These are phyloP conservation scores for Trachurus trachurus DNA, from an alignment of 2,797 vertebrate genomes.

Conservation along the genomic window DNA sequence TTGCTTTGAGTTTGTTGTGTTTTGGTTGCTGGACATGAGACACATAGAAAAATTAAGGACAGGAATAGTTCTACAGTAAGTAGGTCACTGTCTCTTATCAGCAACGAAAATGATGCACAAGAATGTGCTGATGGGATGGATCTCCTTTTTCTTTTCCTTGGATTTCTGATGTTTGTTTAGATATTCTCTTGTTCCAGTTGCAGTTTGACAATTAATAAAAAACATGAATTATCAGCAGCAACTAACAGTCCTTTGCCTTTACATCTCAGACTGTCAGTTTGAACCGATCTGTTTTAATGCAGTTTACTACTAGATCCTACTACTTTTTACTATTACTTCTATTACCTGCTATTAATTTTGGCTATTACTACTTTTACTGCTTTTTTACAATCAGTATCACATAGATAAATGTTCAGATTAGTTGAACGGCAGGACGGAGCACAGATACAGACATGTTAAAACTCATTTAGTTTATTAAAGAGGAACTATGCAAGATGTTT, in stretches of 20 bases:
- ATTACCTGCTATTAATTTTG: no score
- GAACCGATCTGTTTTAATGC: not conserved
- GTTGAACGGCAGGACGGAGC: no score
- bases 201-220: conserved; percentile 13
- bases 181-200: conserved; percentile 16
- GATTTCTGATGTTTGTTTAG: conserved; percentile 1
- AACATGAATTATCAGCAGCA: conserved; percentile 4
- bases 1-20: conserved; percentile 24
- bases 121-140: conserved; percentile 43
- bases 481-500: no score
- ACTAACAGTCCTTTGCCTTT: not conserved
- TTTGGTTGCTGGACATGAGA: conserved; percentile 19
- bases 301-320: no score
- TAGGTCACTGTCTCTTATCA: conserved; percentile 48
- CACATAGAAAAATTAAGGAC: conserved; percentile 35
- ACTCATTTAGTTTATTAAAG: not conserved
- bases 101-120: conserved; percentile 16
- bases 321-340: no score
- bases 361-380: no score
- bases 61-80: conserved; percentile 48
- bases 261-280: not conserved
- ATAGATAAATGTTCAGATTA: not conserved
- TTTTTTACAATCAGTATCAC: not conserved
- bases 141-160: not conserved
- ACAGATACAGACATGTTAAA: no score